Evolutionary conservation across 2,797 vertebrate genomes (phyloP), one percentile per base, ranked within the genome.

Genomic region (Acrocephalus scirpaceus): DNA sequence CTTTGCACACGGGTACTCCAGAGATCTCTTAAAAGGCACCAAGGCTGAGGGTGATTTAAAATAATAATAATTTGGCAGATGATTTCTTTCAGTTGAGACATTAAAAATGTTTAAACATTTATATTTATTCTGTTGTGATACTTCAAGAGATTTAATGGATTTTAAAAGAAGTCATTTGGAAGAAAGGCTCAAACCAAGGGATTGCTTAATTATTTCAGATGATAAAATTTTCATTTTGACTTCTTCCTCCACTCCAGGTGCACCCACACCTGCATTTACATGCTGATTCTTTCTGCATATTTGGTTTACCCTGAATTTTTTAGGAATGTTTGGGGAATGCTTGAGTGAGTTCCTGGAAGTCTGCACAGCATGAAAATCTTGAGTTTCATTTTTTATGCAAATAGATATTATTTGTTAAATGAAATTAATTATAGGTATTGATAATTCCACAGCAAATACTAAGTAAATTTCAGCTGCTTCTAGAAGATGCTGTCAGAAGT

Each of bases 181-280:
- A 32, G 40, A 30, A 88, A 88, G 82, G 22, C n/a, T 73, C 2
- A 5, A 92, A 47, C 30, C n/a, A 54, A 80, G 61, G 51, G 51
- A 86, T 81, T 86, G n/a, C 62, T 86, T 88, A 86, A 82, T 94
- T 88, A 77, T 57, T 85, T 90, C 56, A 74, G 60, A 48, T 79
- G 86, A 71, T 77, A 85, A 77, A 84, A 74, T 51, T 64, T 84
- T 86, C n/a, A 61, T 86, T 89, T 72, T 78, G 10, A 84, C 26
- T 78, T 78, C 60, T 77, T 81, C 13, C 8, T 90, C 26, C 8
- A 25, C 48, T 90, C 73, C 90, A 90, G 88, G 30, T 92, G 91
- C 45, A 57, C 34, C 13, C 34, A 53, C 79, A 94, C 64, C 64
- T 91, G 93, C 10, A 0, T 84, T 92, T 88, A 44, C 11, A 16